phyloP scores from a whole-genome alignment of 2,888 invertebrate species.

The Mimumesa dahlbomi region DNA sequence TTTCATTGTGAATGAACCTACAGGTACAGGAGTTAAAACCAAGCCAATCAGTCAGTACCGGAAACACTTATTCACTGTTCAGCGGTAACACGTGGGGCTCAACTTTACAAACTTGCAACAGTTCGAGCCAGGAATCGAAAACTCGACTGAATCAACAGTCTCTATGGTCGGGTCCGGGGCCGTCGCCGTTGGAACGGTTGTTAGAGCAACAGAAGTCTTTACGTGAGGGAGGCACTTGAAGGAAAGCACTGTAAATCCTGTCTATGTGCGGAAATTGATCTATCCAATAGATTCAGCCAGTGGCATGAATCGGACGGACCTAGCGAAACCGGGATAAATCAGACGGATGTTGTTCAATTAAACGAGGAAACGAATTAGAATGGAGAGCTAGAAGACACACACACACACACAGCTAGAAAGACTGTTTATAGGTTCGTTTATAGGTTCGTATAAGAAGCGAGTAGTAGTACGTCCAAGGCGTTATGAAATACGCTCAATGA shows the following conservation, averaged over 20 bases:
- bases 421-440: too few species aligned
- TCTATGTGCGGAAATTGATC: constrained; percentile 61
- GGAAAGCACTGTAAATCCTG: constrained; percentile 56
- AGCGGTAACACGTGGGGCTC: constrained; percentile 79
- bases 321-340: constrained; percentile 50
- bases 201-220: constrained; percentile 90
- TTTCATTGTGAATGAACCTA: neutral
- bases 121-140: constrained; percentile 69
- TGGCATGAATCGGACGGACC: constrained; percentile 50
- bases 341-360: constrained; percentile 32
- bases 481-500: constrained; percentile 47
- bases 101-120: constrained; percentile 62
- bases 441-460: too few species aligned
- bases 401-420: constrained; percentile 36
- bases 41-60: constrained; percentile 71
- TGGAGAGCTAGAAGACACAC: too few species aligned
- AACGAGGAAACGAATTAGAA: constrained; percentile 49
- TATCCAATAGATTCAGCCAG: constrained; percentile 63
- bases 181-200: constrained; percentile 89
- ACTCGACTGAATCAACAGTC: constrained; percentile 82
- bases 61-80: constrained; percentile 83
- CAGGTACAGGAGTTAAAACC: constrained; percentile 79
- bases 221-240: constrained; percentile 80
- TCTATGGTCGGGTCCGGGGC: constrained; percentile 89
- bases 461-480: constrained; percentile 51